Evolutionary conservation across 2,888 invertebrate species (phyloP), one percentile per base, ranked within the genome.

Genomic region (Melolontha melolontha): DNA sequence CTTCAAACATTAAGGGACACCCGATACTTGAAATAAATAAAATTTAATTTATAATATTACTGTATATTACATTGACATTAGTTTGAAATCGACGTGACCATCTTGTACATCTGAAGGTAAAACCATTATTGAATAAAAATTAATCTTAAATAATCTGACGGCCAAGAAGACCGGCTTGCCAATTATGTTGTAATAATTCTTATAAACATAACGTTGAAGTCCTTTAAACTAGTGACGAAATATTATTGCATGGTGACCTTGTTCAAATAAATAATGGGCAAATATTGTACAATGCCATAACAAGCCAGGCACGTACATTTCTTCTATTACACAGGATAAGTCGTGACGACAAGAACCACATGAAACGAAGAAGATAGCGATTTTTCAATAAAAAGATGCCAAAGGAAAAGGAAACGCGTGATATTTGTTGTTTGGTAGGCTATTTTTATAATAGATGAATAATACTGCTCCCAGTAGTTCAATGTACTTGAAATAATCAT

Each of bases 181-280:
- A 41, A 42, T 62, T 47, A 47, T 29, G 16, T 62, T 62, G 29
- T 12, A 34, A 34, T 34, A 34, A 8, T 34, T 34, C 34, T 34
- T 34, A 34, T 34, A 34, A 34, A 34, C 34, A 34, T 6, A 34
- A n/a, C 6, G 17, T 11, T 2, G 7, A 62, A 49, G 34, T 62
- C 39, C 47, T 62, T 47, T 27, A 57, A 62, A 12, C 10, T 54
- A 14, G n/a, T 55, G 55, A 41, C 34, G 59, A 44, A 62, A 47
- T 62, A 62, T 42, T 0, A 14, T 47, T 59, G 44, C 59, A 4
- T 47, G 59, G 34, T 17, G 59, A 47, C 59, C 59, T 62, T 47
- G 47, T 47, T 29, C 47, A 62, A 62, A 62, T 47, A 40, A n/a
- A 55, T 55, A 62, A 62, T 62, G 47, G 59, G 16, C 59, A 62